These are phyloP conservation scores for Steinernema khuongi DNA, from an alignment of 1,140 invertebrate species.

Conservation along the genomic window DNA sequence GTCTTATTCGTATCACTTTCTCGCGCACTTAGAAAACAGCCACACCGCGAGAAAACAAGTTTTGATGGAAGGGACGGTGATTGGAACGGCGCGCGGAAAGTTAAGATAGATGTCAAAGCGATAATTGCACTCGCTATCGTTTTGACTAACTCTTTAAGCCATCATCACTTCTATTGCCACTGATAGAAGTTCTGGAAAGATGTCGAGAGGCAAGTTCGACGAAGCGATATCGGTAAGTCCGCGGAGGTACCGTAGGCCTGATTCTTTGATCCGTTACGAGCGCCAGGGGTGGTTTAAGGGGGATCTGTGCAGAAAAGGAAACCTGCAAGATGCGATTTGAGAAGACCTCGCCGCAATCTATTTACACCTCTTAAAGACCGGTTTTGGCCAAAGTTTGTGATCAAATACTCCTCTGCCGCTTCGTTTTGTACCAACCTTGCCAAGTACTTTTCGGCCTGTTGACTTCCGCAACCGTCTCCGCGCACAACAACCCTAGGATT, in stretches of 20 bases:
- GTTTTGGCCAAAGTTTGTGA: not conserved
- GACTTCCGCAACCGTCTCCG: not conserved
- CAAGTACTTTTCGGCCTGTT: too few species aligned
- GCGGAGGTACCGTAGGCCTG: too few species aligned
- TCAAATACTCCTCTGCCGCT: not conserved
- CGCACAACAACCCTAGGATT: too few species aligned
- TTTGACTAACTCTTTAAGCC: not conserved
- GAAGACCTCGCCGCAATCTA: not conserved
- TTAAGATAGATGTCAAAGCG: not conserved
- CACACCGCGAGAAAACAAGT: not conserved
- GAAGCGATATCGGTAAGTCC: not conserved
- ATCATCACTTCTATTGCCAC: too few species aligned
- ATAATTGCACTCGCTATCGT: not conserved
- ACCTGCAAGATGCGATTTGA: not conserved
- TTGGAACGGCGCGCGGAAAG: not conserved
- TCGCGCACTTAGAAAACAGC: not conserved
- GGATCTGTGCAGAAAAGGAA: too few species aligned
- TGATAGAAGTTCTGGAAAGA: not conserved
- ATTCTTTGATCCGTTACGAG: too few species aligned
- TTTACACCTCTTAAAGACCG: conserved; percentile 4
- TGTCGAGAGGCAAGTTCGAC: not conserved
- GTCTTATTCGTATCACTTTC: not conserved
- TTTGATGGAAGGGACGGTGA: not conserved
- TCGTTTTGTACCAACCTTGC: too few species aligned
- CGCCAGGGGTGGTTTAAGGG: too few species aligned